phyloP scores from a whole-genome alignment of 2,888 invertebrate genomes.

The Corythucha ciliata region DNA sequence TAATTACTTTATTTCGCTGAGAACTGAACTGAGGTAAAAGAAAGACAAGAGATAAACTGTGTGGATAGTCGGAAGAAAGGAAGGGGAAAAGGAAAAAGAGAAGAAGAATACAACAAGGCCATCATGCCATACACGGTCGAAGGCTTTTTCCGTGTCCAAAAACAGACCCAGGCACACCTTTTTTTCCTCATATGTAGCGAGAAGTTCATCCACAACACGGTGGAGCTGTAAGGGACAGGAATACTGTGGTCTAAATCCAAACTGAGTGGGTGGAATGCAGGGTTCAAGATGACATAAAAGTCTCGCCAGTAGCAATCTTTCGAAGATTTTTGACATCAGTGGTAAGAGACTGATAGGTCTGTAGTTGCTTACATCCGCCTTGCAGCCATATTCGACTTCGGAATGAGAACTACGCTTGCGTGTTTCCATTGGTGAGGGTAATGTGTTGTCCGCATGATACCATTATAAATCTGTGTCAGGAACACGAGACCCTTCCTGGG shows the following conservation, averaged over 20 bases:
- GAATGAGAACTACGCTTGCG: conserved; percentile 1
- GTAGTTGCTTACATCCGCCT: background rate
- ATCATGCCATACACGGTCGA: no score
- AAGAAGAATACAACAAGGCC: no score
- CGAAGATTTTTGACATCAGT: background rate
- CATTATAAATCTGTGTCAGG: conserved; percentile 4
- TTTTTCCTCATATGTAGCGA: no score
- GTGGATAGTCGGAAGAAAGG: no score
- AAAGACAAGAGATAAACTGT: no score
- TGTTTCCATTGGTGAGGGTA: conserved; percentile 15
- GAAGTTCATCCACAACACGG: no score
- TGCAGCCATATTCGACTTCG: background rate
- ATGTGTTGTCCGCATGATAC: conserved; percentile 2
- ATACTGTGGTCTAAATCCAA: conserved; percentile 14
- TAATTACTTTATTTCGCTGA: no score
- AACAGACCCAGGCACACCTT: no score
- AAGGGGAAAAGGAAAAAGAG: no score
- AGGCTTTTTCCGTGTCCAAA: no score
- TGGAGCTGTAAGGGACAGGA: conserved; percentile 10
- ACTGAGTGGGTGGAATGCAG: conserved; percentile 1
- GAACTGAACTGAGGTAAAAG: no score
- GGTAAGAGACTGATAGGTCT: no score
- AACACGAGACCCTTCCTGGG: background rate
- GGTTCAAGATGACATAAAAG: conserved; percentile 7
- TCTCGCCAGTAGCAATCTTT: conserved; percentile 1